Evolutionary conservation across 2,888 invertebrate genomes (phyloP).

Genomic region (Nomada ferruginata): DNA sequence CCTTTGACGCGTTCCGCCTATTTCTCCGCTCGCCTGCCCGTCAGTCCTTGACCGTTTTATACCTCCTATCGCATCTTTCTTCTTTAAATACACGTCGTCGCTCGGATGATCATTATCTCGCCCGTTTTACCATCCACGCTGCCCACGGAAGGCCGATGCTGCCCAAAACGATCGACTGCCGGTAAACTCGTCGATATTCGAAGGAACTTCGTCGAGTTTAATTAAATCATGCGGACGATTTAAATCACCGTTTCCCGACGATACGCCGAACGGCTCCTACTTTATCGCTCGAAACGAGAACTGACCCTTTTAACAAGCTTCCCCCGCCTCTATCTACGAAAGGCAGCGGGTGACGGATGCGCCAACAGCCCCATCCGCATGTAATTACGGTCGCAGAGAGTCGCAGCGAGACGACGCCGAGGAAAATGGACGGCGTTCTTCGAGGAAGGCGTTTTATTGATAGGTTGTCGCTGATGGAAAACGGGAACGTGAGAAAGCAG

Average conservation of each 20-base stretch:
- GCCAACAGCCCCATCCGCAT: conserved; percentile 41
- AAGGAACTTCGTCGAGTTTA: background rate
- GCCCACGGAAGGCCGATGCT: too few species aligned
- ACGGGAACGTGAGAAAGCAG: conserved; percentile 67
- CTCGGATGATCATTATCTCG: conserved; percentile 47
- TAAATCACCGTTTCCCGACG: too few species aligned
- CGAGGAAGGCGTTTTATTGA: conserved; percentile 68
- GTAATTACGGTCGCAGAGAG: conserved; percentile 47
- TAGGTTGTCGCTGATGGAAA: conserved; percentile 67
- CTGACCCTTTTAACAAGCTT: conserved; percentile 9
- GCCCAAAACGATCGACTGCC: background rate
- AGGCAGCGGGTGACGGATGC: conserved; percentile 36
- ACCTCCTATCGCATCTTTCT: conserved; percentile 63
- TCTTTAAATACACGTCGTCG: conserved; percentile 63
- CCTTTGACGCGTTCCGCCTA: conserved; percentile 57
- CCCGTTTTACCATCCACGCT: conserved; percentile 19
- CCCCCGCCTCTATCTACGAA: background rate
- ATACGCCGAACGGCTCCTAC: too few species aligned
- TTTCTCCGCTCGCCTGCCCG: conserved; percentile 67
- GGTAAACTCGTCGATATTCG: background rate
- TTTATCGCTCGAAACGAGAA: background rate
- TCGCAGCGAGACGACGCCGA: conserved; percentile 40
- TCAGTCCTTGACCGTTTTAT: conserved; percentile 71
- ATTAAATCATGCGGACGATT: background rate
- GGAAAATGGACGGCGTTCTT: conserved; percentile 57